Base-by-base conservation (phyloP, 2,888 invertebrate genomes). In the Drosophila demipolita region DNA sequence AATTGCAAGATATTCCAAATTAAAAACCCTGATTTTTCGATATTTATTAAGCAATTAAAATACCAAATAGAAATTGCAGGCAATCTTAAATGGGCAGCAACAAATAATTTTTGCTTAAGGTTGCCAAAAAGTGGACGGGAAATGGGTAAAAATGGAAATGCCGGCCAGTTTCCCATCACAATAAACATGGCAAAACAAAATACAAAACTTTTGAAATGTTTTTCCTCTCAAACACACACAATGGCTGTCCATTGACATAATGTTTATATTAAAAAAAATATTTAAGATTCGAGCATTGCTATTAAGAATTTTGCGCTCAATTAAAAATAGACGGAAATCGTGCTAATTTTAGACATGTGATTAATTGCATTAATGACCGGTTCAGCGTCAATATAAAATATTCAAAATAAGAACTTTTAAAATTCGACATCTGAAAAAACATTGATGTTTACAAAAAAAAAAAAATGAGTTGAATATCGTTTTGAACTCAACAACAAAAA, bases 21-120 rank as follows among this genome's bases (percentile, higher is more conserved):
- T 20, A 23, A 45, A 45, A 4, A 23, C 45, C 1, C 4, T 12
- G 20, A 45, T 12, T 7, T 20, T 7, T 20, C 45, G 20, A 60
- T 77, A 85, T 85, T 85, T 82, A 72, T 77, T 65, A 57, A 53
- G 77, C 88, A 79, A 87, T 87, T 83, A 79, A 87, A 83, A 87
- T 85, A 68, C 77, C 86, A 52, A 62, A 38, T 54, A n/a, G 48
- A 62, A 55, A 58, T 58, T 62, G 69, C 58, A 36, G 63, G 63
- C 54, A 53, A 66, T 57, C 26, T 26, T 12, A 58, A 79, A 73
- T 38, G 53, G 69, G 76, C 67, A 67, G 53, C 57, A 75, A 82
- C 67, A 73, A 73, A 69, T 82, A 69, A 63, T 48, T 53, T 72
- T 71, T 52, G 57, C 49, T 20, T 33, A 59, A 62, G 62, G 73